Evolutionary conservation across 1,140 invertebrate species (phyloP).

Genomic region (Armadillidium nasatum): DNA sequence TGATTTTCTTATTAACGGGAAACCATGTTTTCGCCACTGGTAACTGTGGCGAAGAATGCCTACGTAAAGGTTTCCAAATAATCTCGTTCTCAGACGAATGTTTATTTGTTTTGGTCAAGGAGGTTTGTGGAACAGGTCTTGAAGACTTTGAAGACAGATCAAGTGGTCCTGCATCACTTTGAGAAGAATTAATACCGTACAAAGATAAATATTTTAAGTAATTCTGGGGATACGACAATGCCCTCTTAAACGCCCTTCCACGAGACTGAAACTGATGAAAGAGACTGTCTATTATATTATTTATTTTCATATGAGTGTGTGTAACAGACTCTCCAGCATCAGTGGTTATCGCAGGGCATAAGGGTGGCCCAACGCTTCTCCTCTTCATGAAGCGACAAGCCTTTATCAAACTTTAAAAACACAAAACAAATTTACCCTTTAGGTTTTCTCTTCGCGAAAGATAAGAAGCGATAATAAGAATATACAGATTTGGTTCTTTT

Average conservation of each 20-base stretch:
- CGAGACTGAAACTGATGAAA: not conserved
- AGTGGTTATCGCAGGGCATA: not conserved
- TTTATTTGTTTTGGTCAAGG: not conserved
- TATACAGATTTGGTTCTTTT: not conserved
- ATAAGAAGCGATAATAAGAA: not conserved
- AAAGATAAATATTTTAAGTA: not conserved
- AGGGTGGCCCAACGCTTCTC: not conserved
- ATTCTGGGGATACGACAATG: not conserved
- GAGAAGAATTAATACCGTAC: not conserved
- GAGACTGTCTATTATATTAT: not conserved
- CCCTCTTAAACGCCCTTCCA: not conserved
- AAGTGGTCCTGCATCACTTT: not conserved
- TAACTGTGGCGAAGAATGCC: not conserved
- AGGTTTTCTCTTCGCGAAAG: not conserved
- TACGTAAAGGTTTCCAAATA: not conserved
- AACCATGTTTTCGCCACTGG: not conserved
- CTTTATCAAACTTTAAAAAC: not conserved
- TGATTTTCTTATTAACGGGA: not conserved
- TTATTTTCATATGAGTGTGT: not conserved
- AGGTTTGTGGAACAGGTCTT: not conserved
- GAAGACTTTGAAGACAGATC: not conserved
- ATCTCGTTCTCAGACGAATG: not conserved
- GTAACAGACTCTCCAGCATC: not conserved
- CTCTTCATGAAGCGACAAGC: not conserved
- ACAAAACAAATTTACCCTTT: too few relatives aligned